Evolutionary conservation across 2,888 invertebrate genomes (phyloP), one percentile per base, ranked within the genome.

Genomic region (Agriotes lineatus): DNA sequence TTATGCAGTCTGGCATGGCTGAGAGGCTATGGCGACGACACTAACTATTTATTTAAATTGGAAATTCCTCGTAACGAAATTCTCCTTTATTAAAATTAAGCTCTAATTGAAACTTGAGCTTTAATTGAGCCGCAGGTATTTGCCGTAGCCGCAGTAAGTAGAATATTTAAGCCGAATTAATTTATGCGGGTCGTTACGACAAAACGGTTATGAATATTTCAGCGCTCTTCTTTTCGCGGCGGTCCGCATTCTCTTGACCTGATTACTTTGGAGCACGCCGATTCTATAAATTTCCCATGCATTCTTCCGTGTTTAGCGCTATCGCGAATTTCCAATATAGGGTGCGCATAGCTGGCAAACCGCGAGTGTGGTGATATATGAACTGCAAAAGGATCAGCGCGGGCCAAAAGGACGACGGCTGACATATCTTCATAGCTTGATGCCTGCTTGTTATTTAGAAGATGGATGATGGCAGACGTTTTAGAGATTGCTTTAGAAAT

Each of bases 401-500:
- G 22, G 48, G 12, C 2, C n/a, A 58, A 48, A 57, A 35, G 18
- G 57, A 63, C 66, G 69, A 50, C 68, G 70, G 69, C 48, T 67
- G 73, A 75, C 75, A 74, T 73, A 71, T 74, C 72, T 70, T 72
- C 70, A 65, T 74, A 71, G 71, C 70, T 58, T 68, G 71, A 72
- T 69, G 72, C 66, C 52, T 70, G 69, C 72, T 75, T 74, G 75
- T 75, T 74, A 71, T 65, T 69, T 66, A 59, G 65, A 74, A 74
- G 75, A 75, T 75, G 72, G 70, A 75, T 75, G 74, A 73, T 67
- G 66, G 57, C 48, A 57, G 65, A 67, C 72, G 52, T 72, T 73
- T 68, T 70, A 69, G 56, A 64, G 60, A 69, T 69, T 69, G 59
- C 66, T 72, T 68, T 67, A 58, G 70, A 69, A 72, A 70, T 70